Evolutionary conservation across 2,113 vertebrate species (phyloP), one percentile per base, ranked within the genome.

Genomic region (Apeltes quadracus): DNA sequence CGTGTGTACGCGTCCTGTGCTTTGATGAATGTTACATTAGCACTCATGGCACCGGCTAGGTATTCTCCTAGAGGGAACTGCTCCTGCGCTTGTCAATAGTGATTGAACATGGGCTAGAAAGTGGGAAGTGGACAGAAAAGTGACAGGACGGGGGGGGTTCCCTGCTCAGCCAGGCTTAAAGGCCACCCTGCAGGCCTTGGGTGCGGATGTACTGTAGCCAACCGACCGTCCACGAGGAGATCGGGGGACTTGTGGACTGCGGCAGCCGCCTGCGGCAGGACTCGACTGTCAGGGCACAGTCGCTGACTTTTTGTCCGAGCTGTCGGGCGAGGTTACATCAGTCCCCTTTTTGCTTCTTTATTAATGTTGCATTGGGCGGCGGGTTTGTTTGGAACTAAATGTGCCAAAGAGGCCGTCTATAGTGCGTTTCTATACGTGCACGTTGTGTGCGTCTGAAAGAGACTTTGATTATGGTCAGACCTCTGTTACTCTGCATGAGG

Each of bases 1-100:
- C 91, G 86, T 91, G 93, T 86, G 94, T 94, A 94, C 94, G 91
- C 69, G 86, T 64, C 84, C 69, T 36, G 41, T 44, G 84, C 81
- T 90, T 92, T 95, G 94, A 96, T 95, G 97, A 95, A 95, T 94
- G 95, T 95, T 94, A 95, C 93, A 95, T 96, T 96, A 96, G 95
- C 95, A 95, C 95, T 96, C 94, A 94, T 93, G 91, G 90, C 92
- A 82, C 88, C 81, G 88, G 88, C 92, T 92, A 84, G 88, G 91
- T 91, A 90, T 93, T 95, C 94, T 20, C 93, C 93, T 95, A 81
- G 87, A 93, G 95, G 94, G 96, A 92, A 90, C 89, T 91, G 94
- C 94, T 94, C 93, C 89, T 93, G 93, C 91, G 89, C 94, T 95
- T 97, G 96, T 96, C 96, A 96, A 96, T 96, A 94, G 84, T 91